Base-by-base conservation (phyloP, 1,140 invertebrate species). In the Notospermus geniculatus region DNA sequence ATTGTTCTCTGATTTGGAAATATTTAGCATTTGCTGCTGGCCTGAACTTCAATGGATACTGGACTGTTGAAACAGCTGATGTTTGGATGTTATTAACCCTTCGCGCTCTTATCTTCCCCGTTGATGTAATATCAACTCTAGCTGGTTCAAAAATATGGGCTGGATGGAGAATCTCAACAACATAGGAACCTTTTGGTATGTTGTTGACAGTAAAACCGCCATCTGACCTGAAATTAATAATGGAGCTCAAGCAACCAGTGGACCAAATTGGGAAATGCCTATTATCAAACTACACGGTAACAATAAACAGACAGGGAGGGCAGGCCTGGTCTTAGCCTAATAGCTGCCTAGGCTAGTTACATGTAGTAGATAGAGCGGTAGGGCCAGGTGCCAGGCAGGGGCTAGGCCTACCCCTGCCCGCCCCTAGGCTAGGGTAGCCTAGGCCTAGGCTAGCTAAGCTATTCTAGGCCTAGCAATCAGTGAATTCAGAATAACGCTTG, bases 11-110 rank as follows among this genome's bases (percentile, higher is more conserved):
- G 13, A 89, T 82, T 83, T 97, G 93, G 81, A 98, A 98, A 83
- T 96, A 98, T 71, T 90, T 89, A 65, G 90, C 91, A 62, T 87
- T 88, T 19, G 88, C 87, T 32, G 90, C 67, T 2, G 91, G 85
- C 74, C 92, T 92, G 82, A 98, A 87, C 78, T 90, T 88, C 54
- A 98, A 83, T 17, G 95, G 95, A 81, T 98, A 97, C 1, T 90
- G 87, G 53, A 97, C 65, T 54, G 70, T 68, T 70, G 76, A 74
- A 22, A 83, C 77, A 79, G 91, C 86, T 1, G 90, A 90, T 0
- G 92, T 92, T 79, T 98, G 95, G 57, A 99, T 88, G 72, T 93
- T 88, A 81, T 98, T 98, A 0, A 99, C 89, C 84, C 91, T 93
- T 53, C 97, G 85, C 0, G 95, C 95, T 66, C 97, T 85, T 66